Evolutionary conservation across 1,140 invertebrate species (phyloP).

Genomic region (Trichonephila inaurata): DNA sequence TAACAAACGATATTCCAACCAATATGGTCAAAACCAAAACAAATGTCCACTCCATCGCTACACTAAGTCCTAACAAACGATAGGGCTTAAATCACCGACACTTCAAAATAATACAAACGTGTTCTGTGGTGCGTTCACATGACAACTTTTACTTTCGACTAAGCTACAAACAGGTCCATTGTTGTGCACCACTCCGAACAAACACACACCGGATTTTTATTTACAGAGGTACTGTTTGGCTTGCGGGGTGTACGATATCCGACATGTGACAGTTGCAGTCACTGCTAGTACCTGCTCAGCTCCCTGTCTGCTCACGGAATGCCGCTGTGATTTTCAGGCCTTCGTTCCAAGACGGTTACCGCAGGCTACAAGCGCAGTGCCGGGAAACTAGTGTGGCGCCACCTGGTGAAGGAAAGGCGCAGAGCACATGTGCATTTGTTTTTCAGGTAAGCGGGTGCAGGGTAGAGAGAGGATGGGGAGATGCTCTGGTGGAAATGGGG

Average conservation of each 20-base stretch:
- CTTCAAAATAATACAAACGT: background rate
- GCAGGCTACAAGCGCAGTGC: constrained; percentile 69
- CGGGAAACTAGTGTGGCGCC: constrained; percentile 27
- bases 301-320: background rate
- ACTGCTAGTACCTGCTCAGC: background rate
- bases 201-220: background rate
- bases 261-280: background rate
- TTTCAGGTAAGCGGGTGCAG: constrained; percentile 37
- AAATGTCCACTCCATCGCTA: background rate
- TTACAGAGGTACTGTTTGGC: background rate
- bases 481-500: background rate
- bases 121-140: background rate
- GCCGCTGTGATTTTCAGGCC: constrained; percentile 13
- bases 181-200: background rate
- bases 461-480: background rate
- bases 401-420: background rate
- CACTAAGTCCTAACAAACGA: background rate
- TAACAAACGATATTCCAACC: background rate
- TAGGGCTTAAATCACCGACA: background rate
- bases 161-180: background rate
- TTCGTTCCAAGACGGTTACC: constrained; percentile 1
- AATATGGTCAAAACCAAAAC: constrained; percentile 44
- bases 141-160: background rate
- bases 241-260: background rate
- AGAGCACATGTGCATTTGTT: constrained; percentile 72